These are phyloP conservation scores for Calcarius lapponicus DNA, from an alignment of 2,797 vertebrate genomes.

Conservation along the genomic window DNA sequence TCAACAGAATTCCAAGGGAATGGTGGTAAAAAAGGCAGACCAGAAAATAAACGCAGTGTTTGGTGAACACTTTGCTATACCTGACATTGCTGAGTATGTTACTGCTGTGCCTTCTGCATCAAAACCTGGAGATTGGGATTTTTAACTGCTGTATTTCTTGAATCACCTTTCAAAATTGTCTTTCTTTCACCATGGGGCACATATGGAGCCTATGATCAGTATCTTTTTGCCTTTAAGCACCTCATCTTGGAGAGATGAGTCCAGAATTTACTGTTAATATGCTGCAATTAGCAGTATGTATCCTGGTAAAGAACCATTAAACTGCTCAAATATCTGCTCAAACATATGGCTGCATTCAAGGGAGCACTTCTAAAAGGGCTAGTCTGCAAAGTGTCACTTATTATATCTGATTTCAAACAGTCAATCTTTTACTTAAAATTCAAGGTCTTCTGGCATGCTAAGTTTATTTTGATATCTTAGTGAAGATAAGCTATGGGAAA, in stretches of 20 bases:
- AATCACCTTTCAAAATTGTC: not conserved
- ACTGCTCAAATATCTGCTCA: not conserved
- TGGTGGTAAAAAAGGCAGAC: conserved; percentile 54
- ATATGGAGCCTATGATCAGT: not conserved
- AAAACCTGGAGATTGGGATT: not conserved
- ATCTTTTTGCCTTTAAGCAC: not conserved
- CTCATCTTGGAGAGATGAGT: not conserved
- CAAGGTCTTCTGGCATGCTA: not conserved
- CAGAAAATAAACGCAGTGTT: conserved; percentile 21
- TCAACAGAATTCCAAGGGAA: conserved; percentile 73
- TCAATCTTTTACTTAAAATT: not conserved
- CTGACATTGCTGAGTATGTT: conserved; percentile 72
- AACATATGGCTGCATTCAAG: not conserved
- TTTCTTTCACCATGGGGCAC: not conserved
- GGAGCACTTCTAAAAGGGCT: not conserved
- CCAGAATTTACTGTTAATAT: not conserved
- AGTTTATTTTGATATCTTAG: not conserved
- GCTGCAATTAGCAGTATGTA: not conserved
- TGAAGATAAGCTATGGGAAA: not conserved
- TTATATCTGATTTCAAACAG: not conserved
- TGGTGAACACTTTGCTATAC: conserved; percentile 52
- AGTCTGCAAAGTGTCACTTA: not conserved
- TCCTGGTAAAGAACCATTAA: not conserved
- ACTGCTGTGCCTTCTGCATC: not conserved
- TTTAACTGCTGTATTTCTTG: not conserved